Percentiles rank a stretch among this genome's conserved stretches.
phyloP scores from a whole-genome alignment of 1,140 invertebrate species.

The Trachymyrmex cornetzi region DNA sequence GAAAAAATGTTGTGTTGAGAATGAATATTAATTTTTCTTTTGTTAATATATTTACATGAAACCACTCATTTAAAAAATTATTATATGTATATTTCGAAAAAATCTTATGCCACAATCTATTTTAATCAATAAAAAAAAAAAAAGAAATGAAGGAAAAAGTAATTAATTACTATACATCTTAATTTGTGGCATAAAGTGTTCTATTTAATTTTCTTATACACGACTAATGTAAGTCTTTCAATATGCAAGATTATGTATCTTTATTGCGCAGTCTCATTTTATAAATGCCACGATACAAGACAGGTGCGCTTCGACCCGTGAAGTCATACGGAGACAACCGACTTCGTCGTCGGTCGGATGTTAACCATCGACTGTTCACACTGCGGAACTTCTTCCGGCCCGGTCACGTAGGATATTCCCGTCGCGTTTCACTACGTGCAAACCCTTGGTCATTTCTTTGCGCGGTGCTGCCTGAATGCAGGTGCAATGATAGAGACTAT shows the following conservation, averaged over 20 bases:
- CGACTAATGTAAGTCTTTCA: neutral
- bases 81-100: neutral
- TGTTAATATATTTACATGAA: neutral
- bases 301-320: conserved; percentile 31
- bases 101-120: neutral
- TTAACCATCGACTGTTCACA: conserved; percentile 73
- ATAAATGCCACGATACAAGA: conserved; percentile 16
- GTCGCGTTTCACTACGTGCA: conserved; percentile 73
- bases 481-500: conserved; percentile 57
- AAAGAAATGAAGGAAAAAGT: too few relatives aligned
- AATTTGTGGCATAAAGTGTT: neutral
- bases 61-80: neutral
- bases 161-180: neutral
- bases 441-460: conserved; percentile 55
- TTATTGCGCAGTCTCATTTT: conserved; percentile 12
- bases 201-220: conserved; percentile 5
- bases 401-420: conserved; percentile 77
- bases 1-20: neutral
- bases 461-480: conserved; percentile 49
- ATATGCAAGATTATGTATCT: conserved; percentile 5
- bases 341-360: conserved; percentile 50
- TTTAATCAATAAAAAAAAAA: conserved; percentile 9
- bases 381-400: conserved; percentile 81
- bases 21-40: conserved; percentile 8
- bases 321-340: conserved; percentile 15